Evolutionary conservation across 2,797 vertebrate genomes (phyloP).

Genomic region (Champsocephalus esox): DNA sequence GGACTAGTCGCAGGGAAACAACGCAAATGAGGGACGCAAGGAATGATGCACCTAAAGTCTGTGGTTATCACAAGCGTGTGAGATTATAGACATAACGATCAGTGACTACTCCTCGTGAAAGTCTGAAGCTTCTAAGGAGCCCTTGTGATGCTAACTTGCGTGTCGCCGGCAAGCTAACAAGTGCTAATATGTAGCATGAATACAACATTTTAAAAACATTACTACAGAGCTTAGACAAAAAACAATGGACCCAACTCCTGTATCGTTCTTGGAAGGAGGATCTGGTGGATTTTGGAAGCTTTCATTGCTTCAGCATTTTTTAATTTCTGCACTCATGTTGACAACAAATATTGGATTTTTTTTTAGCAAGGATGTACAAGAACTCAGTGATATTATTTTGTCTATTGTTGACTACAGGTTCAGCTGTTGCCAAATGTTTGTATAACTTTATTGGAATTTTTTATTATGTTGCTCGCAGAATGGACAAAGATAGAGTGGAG

Average conservation of each 20-base stretch:
- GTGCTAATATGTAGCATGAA: neutral
- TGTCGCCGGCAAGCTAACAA: neutral
- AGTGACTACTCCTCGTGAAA: no score
- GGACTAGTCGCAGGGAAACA: no score
- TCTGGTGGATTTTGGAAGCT: neutral
- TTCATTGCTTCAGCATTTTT: neutral
- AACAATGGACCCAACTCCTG: neutral
- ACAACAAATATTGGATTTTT: neutral
- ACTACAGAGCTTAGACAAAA: neutral
- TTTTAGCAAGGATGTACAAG: neutral
- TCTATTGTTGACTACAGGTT: neutral
- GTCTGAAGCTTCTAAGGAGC: no score
- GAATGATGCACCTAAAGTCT: no score
- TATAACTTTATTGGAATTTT: constrained; percentile 49
- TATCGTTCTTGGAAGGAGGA: neutral
- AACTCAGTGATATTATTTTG: neutral
- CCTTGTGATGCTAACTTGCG: no score
- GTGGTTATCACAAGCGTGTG: no score
- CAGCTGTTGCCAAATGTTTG: constrained; percentile 13
- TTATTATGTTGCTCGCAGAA: neutral
- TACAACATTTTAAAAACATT: neutral
- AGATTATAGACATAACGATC: no score
- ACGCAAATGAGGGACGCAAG: no score
- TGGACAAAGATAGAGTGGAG: neutral
- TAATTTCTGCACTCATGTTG: neutral